Percentiles rank a stretch among this genome's conserved stretches.
These are phyloP conservation scores for Hucho hucho DNA, from an alignment of 2,113 vertebrate species.

Conservation along the genomic window DNA sequence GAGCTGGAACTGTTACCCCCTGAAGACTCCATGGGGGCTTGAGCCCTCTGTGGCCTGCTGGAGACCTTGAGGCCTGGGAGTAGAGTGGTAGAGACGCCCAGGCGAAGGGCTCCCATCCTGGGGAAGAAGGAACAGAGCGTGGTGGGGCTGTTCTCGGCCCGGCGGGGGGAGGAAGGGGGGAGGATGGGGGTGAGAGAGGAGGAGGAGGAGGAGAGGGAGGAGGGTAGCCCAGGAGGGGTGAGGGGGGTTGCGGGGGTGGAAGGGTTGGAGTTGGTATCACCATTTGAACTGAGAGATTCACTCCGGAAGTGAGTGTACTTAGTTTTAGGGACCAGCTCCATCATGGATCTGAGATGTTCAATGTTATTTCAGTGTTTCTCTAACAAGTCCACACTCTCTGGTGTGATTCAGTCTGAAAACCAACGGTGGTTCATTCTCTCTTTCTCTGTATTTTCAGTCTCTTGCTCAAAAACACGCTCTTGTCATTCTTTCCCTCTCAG, in stretches of 20 bases:
- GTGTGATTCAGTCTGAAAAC: slow-evolving; percentile 30
- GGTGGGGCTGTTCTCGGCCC: slow-evolving; percentile 86
- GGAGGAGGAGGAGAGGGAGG: slow-evolving; percentile 85
- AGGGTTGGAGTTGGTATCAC: slow-evolving; percentile 71
- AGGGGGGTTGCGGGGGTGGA: slow-evolving; percentile 73
- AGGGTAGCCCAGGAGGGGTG: slow-evolving; percentile 68
- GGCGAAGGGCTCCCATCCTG: slow-evolving; percentile 87
- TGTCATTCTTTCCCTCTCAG: slow-evolving; percentile 56
- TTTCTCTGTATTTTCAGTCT: slow-evolving; percentile 59
- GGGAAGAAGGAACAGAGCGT: slow-evolving; percentile 96
- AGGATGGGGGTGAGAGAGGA: slow-evolving; percentile 83
- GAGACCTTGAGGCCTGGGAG: slow-evolving; percentile 75
- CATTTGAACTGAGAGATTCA: slow-evolving; percentile 86
- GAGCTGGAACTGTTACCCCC: slow-evolving; percentile 59
- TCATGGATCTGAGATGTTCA: slow-evolving; percentile 54
- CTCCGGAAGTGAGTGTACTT: slow-evolving; percentile 95
- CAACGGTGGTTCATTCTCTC: slow-evolving; percentile 42
- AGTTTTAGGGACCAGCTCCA: slow-evolving; percentile 91
- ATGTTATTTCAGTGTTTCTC: slow-evolving; percentile 48
- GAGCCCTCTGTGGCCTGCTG: slow-evolving; percentile 43
- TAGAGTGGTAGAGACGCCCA: slow-evolving; percentile 83
- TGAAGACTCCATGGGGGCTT: slow-evolving; percentile 49
- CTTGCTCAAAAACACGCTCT: slow-evolving; percentile 44
- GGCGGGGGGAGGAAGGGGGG: slow-evolving; percentile 71
- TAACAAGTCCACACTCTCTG: slow-evolving; percentile 48